Evolutionary conservation across 2,113 vertebrate genomes (phyloP).

Genomic region (Harpagus bidentatus): DNA sequence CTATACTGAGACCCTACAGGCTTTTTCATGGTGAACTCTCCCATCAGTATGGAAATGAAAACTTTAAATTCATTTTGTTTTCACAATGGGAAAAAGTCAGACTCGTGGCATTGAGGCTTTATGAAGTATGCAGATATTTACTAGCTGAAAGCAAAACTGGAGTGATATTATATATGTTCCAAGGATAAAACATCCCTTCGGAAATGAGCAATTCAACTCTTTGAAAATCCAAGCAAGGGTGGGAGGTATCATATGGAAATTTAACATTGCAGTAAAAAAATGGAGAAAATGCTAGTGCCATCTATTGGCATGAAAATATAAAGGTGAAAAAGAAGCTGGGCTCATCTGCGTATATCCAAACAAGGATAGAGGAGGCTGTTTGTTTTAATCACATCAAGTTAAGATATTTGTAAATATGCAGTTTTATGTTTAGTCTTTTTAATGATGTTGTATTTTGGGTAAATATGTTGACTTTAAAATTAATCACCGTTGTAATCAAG

Average conservation of each 20-base stretch:
- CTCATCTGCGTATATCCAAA: background rate
- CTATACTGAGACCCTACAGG: background rate
- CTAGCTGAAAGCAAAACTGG: background rate
- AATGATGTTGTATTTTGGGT: constrained; percentile 58
- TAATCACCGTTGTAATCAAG: constrained; percentile 62
- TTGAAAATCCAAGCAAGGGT: background rate
- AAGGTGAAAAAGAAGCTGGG: background rate
- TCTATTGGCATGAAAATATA: constrained; percentile 45
- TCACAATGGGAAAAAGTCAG: background rate
- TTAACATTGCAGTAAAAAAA: background rate
- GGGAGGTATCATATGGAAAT: background rate
- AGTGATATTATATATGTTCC: background rate
- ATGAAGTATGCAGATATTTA: constrained; percentile 25
- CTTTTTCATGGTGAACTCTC: constrained; percentile 3
- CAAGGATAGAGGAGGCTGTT: background rate
- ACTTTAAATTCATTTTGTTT: constrained; percentile 41
- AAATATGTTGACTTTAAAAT: constrained; percentile 65
- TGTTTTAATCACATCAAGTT: constrained; percentile 27
- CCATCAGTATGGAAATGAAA: constrained; percentile 47
- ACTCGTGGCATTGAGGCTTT: background rate
- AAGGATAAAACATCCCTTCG: background rate
- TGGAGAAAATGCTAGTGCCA: constrained; percentile 46
- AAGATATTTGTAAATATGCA: constrained; percentile 54
- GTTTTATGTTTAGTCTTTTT: constrained; percentile 45
- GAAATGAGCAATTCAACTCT: constrained; percentile 2